Percentiles rank a stretch among this genome's conserved stretches.
Evolutionary conservation across 1,140 invertebrate species (phyloP).

Genomic region (Brachionus asplanchnoidis): DNA sequence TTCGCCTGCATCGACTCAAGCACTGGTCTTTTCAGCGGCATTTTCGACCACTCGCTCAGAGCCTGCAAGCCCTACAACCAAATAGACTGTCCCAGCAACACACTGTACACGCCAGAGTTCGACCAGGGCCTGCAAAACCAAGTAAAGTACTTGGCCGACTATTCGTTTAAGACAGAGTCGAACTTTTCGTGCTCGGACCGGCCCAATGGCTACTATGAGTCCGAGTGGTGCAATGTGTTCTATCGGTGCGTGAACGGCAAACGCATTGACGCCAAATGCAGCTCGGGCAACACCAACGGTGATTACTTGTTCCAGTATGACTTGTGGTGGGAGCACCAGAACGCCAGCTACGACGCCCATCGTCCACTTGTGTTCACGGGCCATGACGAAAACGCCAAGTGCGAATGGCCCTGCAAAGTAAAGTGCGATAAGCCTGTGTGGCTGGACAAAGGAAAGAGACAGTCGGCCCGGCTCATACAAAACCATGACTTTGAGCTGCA

Average conservation of each 20-base stretch:
- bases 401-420: conserved; percentile 40
- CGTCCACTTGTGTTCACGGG: conserved; percentile 2
- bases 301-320: conserved; percentile 31
- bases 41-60: neutral
- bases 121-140: neutral
- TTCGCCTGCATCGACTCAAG: conserved; percentile 23
- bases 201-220: conserved; percentile 41
- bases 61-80: conserved; percentile 16
- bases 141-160: conserved; percentile 24
- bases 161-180: conserved; percentile 28
- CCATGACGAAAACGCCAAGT: conserved; percentile 4
- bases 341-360: neutral
- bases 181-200: conserved; percentile 20
- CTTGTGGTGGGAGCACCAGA: conserved; percentile 42
- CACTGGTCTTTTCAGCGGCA: conserved; percentile 13
- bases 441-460: neutral
- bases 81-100: neutral
- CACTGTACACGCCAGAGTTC: neutral
- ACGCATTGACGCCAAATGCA: conserved; percentile 29
- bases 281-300: neutral
- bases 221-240: conserved; percentile 42
- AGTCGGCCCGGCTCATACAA: neutral
- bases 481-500: neutral
- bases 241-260: conserved; percentile 37
- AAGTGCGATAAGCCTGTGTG: conserved; percentile 28